A percentile compares a stretch with the other conserved stretches of the same genome.
Conservation (phyloP, 2,888 invertebrate species). For the Scrobipalpa atriplicella region DNA sequence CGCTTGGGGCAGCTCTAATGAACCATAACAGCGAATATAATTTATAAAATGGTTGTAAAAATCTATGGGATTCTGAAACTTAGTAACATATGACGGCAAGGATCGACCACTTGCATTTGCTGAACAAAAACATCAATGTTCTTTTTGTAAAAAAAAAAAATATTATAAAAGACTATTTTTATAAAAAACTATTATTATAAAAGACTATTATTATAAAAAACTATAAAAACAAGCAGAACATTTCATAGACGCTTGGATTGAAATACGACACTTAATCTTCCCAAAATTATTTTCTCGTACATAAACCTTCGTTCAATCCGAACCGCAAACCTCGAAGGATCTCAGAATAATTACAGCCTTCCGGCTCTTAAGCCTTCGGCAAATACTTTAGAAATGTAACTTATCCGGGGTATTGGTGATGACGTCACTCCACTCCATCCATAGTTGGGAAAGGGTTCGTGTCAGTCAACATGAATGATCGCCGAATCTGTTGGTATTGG, state of each 20-base stretch:
- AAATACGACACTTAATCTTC: background rate
- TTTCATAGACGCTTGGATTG: no score
- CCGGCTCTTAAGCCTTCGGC: constrained; percentile 63
- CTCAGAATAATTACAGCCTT: constrained; percentile 68
- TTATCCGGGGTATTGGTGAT: constrained; percentile 13
- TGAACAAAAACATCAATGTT: no score
- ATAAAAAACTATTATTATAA: no score
- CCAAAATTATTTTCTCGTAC: background rate
- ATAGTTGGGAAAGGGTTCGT: background rate
- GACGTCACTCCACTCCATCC: constrained; percentile 7
- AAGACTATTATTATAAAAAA: no score
- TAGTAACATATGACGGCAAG: background rate
- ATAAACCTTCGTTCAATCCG: constrained; percentile 47
- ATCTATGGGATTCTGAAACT: background rate
- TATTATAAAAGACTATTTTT: background rate
- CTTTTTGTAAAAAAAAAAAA: background rate
- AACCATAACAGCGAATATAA: constrained; percentile 9
- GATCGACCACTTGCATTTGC: no score
- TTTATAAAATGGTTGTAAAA: background rate
- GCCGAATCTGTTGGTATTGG: background rate
- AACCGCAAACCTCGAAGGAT: constrained; percentile 49
- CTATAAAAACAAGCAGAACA: no score
- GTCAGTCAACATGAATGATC: constrained; percentile 7
- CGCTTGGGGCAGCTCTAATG: background rate
- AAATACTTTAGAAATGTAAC: constrained; percentile 51